Base-by-base conservation (phyloP, 2,888 invertebrate species). In the Parasteatoda lunata region DNA sequence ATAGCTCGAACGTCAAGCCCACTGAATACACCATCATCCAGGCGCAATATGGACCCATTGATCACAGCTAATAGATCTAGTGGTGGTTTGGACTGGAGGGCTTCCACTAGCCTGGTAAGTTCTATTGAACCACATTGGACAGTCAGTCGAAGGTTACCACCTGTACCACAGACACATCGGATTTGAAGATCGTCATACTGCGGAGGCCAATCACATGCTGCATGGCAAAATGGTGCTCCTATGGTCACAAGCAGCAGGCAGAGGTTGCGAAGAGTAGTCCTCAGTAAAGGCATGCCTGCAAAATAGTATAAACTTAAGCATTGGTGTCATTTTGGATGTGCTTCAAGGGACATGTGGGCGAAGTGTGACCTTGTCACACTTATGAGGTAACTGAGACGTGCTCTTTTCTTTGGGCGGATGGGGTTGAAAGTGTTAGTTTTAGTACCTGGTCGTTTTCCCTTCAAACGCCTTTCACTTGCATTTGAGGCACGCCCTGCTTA, bases 61-160 rank as follows among this genome's bases (percentile, higher is more conserved):
- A 97, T 97, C 88, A 97, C 94, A 92, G 97, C 97, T 65, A 97
- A 94, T 89, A 97, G 93, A 92, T 97, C 97, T 89, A 97, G 95
- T 94, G 93, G 95, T 94, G 88, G 86, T 45, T 89, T 75, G 7
- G 84, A 87, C 51, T 90, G 89, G 11, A 92, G 88, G 51, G 96
- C 95, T 83, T 94, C 93, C 90, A 97, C 92, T n/a, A 97, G 93
- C 89, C 94, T 93, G 8, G 84, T 79, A 54, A 90, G 87, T 66
- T 90, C 88, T 45, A 90, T 90, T 0, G 89, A 87, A 4, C 89
- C 78, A 83, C 90, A 90, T 65, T 90, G 90, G 51, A 90, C 86
- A 76, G 89, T 89, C 59, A 90, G 76, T 48, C 90, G 71, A 68
- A 88, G 94, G 69, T 96, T 96, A 89, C 96, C 93, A 92, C 97